These are phyloP conservation scores for Esperia sulphurella DNA, from an alignment of 2,888 invertebrate species.

Conservation along the genomic window DNA sequence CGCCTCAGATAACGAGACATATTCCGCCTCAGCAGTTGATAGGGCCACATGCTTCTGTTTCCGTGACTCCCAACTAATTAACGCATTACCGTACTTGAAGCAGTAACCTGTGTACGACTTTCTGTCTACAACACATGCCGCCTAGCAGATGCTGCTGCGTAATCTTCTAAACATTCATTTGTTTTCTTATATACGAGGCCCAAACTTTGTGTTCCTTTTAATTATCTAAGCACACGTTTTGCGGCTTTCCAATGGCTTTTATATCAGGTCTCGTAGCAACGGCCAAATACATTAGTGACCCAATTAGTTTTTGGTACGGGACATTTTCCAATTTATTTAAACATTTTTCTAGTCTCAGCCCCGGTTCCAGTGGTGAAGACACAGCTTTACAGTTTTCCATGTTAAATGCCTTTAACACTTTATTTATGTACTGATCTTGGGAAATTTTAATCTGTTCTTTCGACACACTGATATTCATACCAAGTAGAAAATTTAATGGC, in stretches of 20 bases:
- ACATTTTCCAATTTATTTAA: neutral
- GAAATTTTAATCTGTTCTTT: neutral
- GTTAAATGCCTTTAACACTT: neutral
- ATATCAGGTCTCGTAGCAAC: constrained; percentile 7
- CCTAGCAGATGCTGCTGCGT: constrained; percentile 17
- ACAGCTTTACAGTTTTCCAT: neutral
- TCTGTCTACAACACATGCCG: constrained; percentile 10
- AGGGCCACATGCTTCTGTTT: constrained; percentile 22
- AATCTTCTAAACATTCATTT: too few relatives aligned
- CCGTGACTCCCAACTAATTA: constrained; percentile 17
- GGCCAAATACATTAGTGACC: neutral
- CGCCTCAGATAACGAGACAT: constrained; percentile 16
- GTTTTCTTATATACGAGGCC: constrained; percentile 1
- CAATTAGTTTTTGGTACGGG: neutral
- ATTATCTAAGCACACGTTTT: constrained; percentile 2
- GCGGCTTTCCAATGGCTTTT: constrained; percentile 1
- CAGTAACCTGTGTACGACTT: constrained; percentile 20
- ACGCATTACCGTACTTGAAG: constrained; percentile 12
- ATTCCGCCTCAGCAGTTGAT: constrained; percentile 20
- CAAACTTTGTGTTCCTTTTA: neutral
- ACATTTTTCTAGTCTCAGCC: neutral
- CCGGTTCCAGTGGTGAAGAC: neutral
- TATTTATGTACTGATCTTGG: neutral
- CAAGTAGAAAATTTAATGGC: neutral
- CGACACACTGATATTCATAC: neutral